Conservation (phyloP, 2,797 vertebrate genomes). For the Diceros bicornis region DNA sequence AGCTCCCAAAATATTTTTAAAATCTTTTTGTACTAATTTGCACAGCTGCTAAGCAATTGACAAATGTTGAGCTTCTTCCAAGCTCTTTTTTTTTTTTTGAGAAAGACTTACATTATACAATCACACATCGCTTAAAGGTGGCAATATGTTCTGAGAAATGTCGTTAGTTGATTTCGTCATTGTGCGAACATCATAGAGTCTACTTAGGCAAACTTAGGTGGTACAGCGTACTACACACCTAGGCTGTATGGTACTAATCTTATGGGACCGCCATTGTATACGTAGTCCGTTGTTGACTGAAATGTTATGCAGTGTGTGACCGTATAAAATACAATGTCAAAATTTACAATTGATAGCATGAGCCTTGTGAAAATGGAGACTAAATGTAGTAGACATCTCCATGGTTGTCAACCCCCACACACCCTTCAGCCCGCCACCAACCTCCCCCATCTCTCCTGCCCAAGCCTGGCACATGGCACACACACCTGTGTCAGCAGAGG, state of each 20-base stretch:
- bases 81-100: neutral
- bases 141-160: no score
- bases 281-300: no score
- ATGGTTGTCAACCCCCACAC: neutral
- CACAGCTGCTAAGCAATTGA: neutral
- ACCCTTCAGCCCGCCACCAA: no score
- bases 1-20: neutral
- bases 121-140: no score
- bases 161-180: no score
- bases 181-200: no score
- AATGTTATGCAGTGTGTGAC: no score
- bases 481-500: neutral
- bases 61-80: neutral
- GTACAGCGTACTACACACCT: no score
- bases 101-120: neutral
- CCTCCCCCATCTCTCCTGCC: neutral
- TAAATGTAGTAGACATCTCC: neutral
- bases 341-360: neutral
- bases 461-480: neutral
- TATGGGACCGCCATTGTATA: no score
- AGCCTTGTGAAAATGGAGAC: neutral
- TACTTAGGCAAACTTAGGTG: no score
- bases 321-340: neutral
- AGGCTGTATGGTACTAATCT: no score
- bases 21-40: neutral